A percentile compares a stretch with the other conserved stretches of the same genome.
Evolutionary conservation across 2,797 vertebrate genomes (phyloP).

Genomic region (Sebastes taczanowskii): DNA sequence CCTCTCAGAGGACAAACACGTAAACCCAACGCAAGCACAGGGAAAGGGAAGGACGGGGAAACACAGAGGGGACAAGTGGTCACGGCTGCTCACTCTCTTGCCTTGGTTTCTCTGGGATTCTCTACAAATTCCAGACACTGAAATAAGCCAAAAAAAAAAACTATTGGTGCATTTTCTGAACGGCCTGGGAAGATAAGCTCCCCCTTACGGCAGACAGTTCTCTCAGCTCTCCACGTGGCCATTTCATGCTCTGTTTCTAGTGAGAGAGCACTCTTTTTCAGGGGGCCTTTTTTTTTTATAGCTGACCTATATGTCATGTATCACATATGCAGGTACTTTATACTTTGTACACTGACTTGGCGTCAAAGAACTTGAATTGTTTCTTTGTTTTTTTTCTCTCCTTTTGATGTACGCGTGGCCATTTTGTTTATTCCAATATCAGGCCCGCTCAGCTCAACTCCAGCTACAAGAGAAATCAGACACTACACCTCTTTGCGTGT

Average conservation of each 20-base stretch:
- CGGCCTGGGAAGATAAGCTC: slow-evolving; percentile 81
- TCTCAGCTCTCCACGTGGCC: slow-evolving; percentile 78
- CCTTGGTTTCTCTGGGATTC: slow-evolving; percentile 71
- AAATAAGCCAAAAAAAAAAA: slow-evolving; percentile 76
- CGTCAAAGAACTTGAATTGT: slow-evolving; percentile 80
- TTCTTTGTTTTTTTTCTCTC: slow-evolving; percentile 48
- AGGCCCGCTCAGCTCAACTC: slow-evolving; percentile 64
- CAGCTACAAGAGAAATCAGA: slow-evolving; percentile 68
- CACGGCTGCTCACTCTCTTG: slow-evolving; percentile 54
- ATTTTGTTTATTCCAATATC: slow-evolving; percentile 76
- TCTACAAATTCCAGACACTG: slow-evolving; percentile 80
- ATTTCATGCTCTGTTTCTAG: slow-evolving; percentile 75
- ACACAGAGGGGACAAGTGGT: slow-evolving; percentile 47
- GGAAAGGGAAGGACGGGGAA: slow-evolving; percentile 66
- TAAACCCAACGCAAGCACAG: slow-evolving; percentile 73
- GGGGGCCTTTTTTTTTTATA: slow-evolving; percentile 79
- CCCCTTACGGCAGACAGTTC: slow-evolving; percentile 77
- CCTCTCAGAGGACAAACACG: slow-evolving; percentile 17
- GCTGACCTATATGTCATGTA: slow-evolving; percentile 84
- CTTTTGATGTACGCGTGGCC: slow-evolving; percentile 61
- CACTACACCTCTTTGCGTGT: slow-evolving; percentile 68
- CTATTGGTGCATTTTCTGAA: slow-evolving; percentile 75
- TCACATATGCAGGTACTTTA: slow-evolving; percentile 86
- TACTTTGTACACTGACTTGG: slow-evolving; percentile 79
- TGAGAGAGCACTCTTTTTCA: slow-evolving; percentile 73